Conservation (phyloP, 2,888 invertebrate genomes). For the Caenorhabditis angaria region DNA sequence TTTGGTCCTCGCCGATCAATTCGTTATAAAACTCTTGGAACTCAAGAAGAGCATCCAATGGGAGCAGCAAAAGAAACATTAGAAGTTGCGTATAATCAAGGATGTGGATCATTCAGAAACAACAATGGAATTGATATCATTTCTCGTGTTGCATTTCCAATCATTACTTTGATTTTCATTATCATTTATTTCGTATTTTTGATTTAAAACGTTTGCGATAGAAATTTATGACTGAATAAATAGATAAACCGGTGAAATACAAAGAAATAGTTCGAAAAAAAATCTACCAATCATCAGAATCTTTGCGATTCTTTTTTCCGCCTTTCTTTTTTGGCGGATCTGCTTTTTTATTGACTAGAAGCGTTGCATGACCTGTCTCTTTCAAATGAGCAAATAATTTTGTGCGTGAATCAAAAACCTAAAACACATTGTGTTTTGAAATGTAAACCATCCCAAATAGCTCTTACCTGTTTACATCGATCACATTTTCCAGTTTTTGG, state of each 20-base stretch:
- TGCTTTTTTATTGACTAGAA: conserved; percentile 45
- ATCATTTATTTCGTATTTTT: conserved; percentile 65
- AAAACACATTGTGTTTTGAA: no score
- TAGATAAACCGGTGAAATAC: not conserved
- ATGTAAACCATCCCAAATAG: not conserved
- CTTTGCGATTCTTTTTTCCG: conserved; percentile 19
- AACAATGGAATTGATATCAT: conserved; percentile 65
- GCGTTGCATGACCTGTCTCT: conserved; percentile 73
- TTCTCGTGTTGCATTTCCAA: conserved; percentile 66
- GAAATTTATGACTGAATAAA: not conserved
- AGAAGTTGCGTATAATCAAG: conserved; percentile 50
- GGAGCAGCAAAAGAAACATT: conserved; percentile 49
- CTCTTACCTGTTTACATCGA: conserved; percentile 72
- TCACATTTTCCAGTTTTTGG: conserved; percentile 68
- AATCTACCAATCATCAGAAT: conserved; percentile 11
- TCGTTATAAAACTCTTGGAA: conserved; percentile 41
- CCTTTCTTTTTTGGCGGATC: conserved; percentile 30
- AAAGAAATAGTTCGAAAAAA: not conserved
- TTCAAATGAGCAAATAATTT: conserved; percentile 75
- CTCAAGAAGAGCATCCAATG: conserved; percentile 49
- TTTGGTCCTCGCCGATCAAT: conserved; percentile 60
- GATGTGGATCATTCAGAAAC: conserved; percentile 53
- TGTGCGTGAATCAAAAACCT: conserved; percentile 72
- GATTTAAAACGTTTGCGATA: conserved; percentile 23
- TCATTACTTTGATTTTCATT: conserved; percentile 61